phyloP scores from a whole-genome alignment of 1,140 invertebrate species.

The Neoseiulus cucumeris region DNA sequence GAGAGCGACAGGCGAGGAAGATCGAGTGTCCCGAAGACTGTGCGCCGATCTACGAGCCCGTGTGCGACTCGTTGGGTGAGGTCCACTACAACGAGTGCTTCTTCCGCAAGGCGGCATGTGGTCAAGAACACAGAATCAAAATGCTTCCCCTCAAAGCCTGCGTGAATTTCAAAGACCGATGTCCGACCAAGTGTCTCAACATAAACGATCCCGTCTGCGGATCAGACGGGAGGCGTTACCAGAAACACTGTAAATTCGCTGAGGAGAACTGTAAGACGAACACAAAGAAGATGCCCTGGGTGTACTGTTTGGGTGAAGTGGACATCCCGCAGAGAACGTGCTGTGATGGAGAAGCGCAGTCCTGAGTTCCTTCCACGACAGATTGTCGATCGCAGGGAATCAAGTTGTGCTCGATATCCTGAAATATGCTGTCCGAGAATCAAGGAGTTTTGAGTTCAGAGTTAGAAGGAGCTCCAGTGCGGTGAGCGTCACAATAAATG shows the following conservation, averaged over 20 bases:
- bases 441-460: too few species aligned
- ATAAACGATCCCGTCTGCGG: conserved; percentile 19
- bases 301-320: not conserved
- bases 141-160: not conserved
- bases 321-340: not conserved
- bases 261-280: not conserved
- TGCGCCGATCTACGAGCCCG: conserved; percentile 4
- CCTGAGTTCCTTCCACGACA: too few species aligned
- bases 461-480: too few species aligned
- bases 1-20: not conserved
- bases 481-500: too few species aligned
- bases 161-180: not conserved
- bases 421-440: too few species aligned
- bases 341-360: too few species aligned
- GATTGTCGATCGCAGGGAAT: too few species aligned
- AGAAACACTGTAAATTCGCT: conserved; percentile 18
- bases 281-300: conserved; percentile 9
- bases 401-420: too few species aligned
- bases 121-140: not conserved
- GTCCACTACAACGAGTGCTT: conserved; percentile 2
- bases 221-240: conserved; percentile 20
- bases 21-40: not conserved
- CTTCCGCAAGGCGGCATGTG: not conserved
- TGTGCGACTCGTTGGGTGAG: not conserved
- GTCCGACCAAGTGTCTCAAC: not conserved